Percentiles rank a stretch among this genome's conserved stretches.
Evolutionary conservation across 2,797 vertebrate genomes (phyloP).

Genomic region (Choloepus didactylus): DNA sequence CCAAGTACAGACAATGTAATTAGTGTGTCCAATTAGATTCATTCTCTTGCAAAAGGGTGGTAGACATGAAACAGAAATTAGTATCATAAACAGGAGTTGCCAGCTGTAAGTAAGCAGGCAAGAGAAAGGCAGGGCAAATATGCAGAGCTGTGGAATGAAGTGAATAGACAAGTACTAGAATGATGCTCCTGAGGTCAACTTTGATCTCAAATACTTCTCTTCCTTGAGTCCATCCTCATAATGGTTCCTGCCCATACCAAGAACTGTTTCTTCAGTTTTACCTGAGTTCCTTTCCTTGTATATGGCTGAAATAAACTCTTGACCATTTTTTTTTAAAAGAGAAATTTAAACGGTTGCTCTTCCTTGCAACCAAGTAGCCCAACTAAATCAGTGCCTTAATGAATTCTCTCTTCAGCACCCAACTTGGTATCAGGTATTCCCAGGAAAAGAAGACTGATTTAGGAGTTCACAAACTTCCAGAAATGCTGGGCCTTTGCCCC

Average conservation of each 20-base stretch:
- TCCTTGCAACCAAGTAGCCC: background rate
- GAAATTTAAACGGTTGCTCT: background rate
- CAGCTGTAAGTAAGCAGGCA: background rate
- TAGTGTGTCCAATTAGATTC: background rate
- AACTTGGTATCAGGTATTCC: background rate
- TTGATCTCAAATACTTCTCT: background rate
- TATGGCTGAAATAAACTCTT: background rate
- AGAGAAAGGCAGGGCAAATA: background rate
- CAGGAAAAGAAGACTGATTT: background rate
- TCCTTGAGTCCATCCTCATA: background rate
- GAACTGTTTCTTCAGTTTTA: background rate
- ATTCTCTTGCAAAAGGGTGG: background rate
- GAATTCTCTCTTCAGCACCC: background rate
- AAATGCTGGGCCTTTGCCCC: background rate
- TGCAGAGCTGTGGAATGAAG: background rate
- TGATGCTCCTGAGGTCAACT: too few relatives aligned
- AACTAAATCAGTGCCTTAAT: constrained; percentile 39
- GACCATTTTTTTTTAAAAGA: background rate
- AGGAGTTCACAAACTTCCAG: background rate
- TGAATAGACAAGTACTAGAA: background rate
- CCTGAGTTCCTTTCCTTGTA: background rate
- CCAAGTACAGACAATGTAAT: background rate
- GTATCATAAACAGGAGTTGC: background rate
- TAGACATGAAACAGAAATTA: background rate
- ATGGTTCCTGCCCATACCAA: accelerated